Conservation (phyloP, 2,888 invertebrate species). For the Dryobotodes eremita region DNA sequence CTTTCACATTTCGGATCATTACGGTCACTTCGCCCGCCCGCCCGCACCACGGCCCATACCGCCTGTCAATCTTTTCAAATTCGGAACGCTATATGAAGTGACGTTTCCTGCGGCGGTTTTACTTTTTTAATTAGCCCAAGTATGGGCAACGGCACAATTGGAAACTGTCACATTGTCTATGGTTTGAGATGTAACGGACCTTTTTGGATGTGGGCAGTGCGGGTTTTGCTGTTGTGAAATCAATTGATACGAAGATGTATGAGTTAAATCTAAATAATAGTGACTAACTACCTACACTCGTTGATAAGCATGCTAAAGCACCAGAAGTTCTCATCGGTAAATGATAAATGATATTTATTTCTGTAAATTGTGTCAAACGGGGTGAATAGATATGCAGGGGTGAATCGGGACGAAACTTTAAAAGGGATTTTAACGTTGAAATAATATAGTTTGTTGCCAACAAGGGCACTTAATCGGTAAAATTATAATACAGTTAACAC, state of each 20-base stretch:
- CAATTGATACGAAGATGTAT: slow-evolving; percentile 5
- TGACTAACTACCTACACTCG: neutral
- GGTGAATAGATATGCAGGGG: too few species aligned
- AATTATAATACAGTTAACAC: too few species aligned
- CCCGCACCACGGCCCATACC: slow-evolving; percentile 69
- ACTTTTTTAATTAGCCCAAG: slow-evolving; percentile 74
- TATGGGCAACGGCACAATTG: slow-evolving; percentile 70
- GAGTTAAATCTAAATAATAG: neutral
- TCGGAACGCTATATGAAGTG: slow-evolving; percentile 77
- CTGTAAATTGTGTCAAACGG: neutral
- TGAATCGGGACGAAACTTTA: too few species aligned
- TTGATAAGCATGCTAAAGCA: neutral
- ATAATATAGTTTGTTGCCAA: too few species aligned
- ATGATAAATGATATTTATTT: neutral
- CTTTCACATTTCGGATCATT: slow-evolving; percentile 31
- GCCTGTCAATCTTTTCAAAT: slow-evolving; percentile 82
- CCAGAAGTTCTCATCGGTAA: neutral
- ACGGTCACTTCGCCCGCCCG: slow-evolving; percentile 40
- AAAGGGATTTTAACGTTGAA: too few species aligned
- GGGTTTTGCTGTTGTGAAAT: slow-evolving; percentile 44
- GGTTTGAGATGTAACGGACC: slow-evolving; percentile 59
- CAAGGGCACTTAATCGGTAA: too few species aligned
- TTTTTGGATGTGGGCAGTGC: slow-evolving; percentile 57
- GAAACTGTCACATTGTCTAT: slow-evolving; percentile 67
- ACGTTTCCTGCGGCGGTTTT: slow-evolving; percentile 78